Base-by-base conservation (phyloP, 92 coral and sea anemone species). In the Chrysogorgia sp. region DNA sequence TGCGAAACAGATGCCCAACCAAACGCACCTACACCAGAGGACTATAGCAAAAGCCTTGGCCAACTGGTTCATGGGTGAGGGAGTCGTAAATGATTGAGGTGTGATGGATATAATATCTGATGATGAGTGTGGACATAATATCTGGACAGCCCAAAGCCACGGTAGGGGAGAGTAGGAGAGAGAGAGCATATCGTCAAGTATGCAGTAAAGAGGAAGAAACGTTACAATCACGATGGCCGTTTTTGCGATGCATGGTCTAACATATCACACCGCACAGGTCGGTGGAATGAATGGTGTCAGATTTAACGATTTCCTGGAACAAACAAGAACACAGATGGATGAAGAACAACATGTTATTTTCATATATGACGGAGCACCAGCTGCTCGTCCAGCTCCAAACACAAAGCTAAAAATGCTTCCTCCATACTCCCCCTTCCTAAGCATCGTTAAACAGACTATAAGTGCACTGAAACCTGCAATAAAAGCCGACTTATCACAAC, bases 181-280 rank as follows among this genome's bases (percentile, higher is more conserved):
- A 87, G 37, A 61, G 84, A 57, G 90, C 75, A 12, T 83, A 77
- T 61, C 15, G 87, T 10, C 83, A 82, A 32, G 87, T 86, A 29
- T 81, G 89, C 70, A 86, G 89, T 2, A 86, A 68, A 57, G 87
- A 76, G 90, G 88, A 26, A 30, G 85, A 49, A 86, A 76, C 40
- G 43, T 86, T 5, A 86, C 90, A 26, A 83, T 86, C 25, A 52
- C 81, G 4, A 34, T 86, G 72, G 88, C 76, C 1, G 71, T 86
- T 3, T 82, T 79, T 40, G 77, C 84, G 25, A 59, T 58, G 67
- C 29, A 59, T 82, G 90, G 86, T 53, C 61, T 82, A 2, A 76
- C 68, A 25, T 76, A 59, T 67, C 86, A 82, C 83, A 74, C 86
- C 0, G 68, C 83, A 6, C 1, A 50, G 12, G 21, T 85, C 5